Evolutionary conservation across 1,140 invertebrate species (phyloP).

Genomic region (Tigriopus japonicus): DNA sequence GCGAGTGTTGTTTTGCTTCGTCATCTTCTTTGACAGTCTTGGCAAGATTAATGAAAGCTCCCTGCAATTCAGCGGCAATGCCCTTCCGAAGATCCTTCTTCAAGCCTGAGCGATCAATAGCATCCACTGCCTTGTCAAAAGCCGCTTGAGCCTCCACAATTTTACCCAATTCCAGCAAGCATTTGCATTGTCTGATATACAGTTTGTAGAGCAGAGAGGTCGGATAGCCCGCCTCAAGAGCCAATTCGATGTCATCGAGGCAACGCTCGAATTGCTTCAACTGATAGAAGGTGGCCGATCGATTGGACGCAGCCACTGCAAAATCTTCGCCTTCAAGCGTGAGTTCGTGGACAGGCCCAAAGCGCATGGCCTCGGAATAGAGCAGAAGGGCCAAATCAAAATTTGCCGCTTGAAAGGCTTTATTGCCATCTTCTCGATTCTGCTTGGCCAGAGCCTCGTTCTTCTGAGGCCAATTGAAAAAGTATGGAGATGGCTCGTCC

Average conservation of each 20-base stretch:
- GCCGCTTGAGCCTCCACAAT: constrained; percentile 5
- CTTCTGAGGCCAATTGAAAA: background rate
- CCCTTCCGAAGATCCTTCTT: constrained; percentile 7
- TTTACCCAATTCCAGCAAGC: constrained; percentile 3
- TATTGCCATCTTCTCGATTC: constrained; percentile 12
- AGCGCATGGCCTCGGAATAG: constrained; percentile 13
- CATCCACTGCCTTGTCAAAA: constrained; percentile 13
- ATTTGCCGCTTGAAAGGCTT: constrained; percentile 6
- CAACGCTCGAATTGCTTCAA: constrained; percentile 1
- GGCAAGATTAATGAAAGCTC: constrained; percentile 8
- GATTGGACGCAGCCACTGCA: constrained; percentile 2
- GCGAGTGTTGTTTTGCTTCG: too few species aligned
- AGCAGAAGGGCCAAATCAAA: constrained; percentile 11
- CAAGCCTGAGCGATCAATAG: constrained; percentile 11
- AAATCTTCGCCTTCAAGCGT: constrained; percentile 5
- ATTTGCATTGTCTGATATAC: constrained; percentile 13
- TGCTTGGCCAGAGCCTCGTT: constrained; percentile 3
- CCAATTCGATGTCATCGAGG: constrained; percentile 6
- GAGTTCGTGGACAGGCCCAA: background rate
- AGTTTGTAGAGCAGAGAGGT: constrained; percentile 5
- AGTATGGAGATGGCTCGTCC: too few species aligned
- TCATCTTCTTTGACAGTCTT: background rate
- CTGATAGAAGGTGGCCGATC: constrained; percentile 12
- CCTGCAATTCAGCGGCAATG: constrained; percentile 6
- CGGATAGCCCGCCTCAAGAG: constrained; percentile 9